Base-by-base conservation (phyloP, 2,113 vertebrate species). In the Lampris incognitus region DNA sequence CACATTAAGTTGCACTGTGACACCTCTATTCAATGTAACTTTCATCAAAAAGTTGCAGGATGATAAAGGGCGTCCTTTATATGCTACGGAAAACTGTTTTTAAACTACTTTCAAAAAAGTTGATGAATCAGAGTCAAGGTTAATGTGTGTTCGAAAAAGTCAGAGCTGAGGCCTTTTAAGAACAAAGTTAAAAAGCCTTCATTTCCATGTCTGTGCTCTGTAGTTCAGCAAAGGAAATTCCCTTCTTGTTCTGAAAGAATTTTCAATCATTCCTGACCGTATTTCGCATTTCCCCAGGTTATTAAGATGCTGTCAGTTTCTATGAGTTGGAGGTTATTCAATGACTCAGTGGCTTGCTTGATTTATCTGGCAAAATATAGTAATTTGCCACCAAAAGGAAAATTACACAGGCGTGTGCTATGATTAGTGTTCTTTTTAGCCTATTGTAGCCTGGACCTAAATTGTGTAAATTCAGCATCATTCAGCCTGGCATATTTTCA, bases 161-260 rank as follows among this genome's bases (percentile, higher is more conserved):
- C 55, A 51, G 42, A 59, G 24, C 54, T 58, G 54, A 51, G 37
- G 58, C 11, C 3, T 41, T 57, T 73, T 70, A 66, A 69, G 44
- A 24, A 24, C 67, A 65, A 81, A 13, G 55, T 48, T 67, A 3
- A 76, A 76, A 79, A 67, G 59, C 9, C n/a, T 76, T 66, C 24
- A 66, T 51, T 69, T n/a, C 59, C n/a, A 56, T 39, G 37, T 75
- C 72, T 75, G 62, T 9, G 36, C 76, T 48, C 59, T 38, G 66
- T 1, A 1, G 57, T 13, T 50, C 52, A 5, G 36, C 48, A 42
- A 44, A 50, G 52, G 9, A 7, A 41, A 59, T 55, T 24, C 24
- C 64, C 4, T 41, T 55, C 24, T 40, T 9, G 66, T 72, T 37
- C 71, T 54, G 9, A n/a, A 40, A 75, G 51, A 68, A 49, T 44